Evolutionary conservation across 2,888 invertebrate genomes (phyloP).

Genomic region (Stratiomys singularior): DNA sequence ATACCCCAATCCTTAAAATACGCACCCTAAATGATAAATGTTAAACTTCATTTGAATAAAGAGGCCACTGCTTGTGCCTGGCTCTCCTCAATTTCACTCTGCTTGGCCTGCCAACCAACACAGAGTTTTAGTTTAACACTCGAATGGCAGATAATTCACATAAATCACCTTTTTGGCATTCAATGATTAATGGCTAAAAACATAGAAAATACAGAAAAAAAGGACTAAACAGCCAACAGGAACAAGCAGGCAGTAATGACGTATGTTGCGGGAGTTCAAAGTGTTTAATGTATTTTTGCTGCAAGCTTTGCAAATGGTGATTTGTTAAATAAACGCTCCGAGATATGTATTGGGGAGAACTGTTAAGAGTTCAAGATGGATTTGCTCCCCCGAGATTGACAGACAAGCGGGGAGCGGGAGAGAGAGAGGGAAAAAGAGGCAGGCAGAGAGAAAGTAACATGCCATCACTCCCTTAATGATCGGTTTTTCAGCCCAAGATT

Average conservation of each 20-base stretch:
- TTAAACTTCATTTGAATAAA: conserved; percentile 46
- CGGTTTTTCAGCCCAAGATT: not conserved
- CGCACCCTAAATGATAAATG: conserved; percentile 47
- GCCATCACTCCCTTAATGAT: conserved; percentile 26
- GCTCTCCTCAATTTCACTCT: too few species aligned
- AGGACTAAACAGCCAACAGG: not conserved
- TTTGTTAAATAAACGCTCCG: conserved; percentile 22
- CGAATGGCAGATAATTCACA: conserved; percentile 45
- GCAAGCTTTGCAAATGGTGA: not conserved
- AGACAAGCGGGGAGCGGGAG: too few species aligned
- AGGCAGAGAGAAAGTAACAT: not conserved
- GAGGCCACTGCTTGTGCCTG: conserved; percentile 22
- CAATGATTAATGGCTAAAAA: conserved; percentile 43
- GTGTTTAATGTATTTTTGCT: conserved; percentile 9
- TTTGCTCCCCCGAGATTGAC: not conserved
- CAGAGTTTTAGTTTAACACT: conserved; percentile 47
- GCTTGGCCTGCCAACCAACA: not conserved
- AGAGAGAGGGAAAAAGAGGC: too few species aligned
- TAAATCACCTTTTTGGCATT: conserved; percentile 48
- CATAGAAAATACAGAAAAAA: conserved; percentile 2
- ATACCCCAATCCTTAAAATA: conserved; percentile 1
- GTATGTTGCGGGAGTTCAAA: not conserved
- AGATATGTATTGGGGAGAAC: not conserved
- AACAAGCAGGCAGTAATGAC: conserved; percentile 1
- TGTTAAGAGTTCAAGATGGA: conserved; percentile 35